Evolutionary conservation across 2,888 invertebrate species (phyloP), one percentile per base, ranked within the genome.

Genomic region (Catocala nupta): DNA sequence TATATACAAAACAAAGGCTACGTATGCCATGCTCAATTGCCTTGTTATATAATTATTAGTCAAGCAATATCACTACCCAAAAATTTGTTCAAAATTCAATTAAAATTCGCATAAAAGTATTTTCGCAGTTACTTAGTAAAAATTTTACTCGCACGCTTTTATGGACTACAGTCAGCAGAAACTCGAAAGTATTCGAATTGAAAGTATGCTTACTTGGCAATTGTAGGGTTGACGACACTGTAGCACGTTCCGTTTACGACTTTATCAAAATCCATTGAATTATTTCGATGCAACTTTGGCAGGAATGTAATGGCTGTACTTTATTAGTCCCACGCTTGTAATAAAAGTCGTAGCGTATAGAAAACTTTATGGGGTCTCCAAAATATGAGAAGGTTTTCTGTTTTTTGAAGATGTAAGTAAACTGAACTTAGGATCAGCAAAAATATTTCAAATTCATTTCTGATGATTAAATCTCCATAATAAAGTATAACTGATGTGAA

Each of bases 241-340:
- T 67, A 65, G 57, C 68, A 70, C 67, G 71, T 70, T 57, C 53
- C 48, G 57, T 80, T 78, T 76, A 78, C 69, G 73, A 62, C 65
- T 75, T 77, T 80, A 79, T 81, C 77, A 82, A 78, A 80, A 78
- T 72, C 75, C 76, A 77, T 79, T 81, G 77, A 82, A 82, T 84
- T 81, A 83, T 82, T 83, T 69, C 69, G 71, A 77, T 81, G 79
- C 82, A 83, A 78, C 79, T 83, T 77, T 68, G 67, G 70, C 69
- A 62, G 69, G 73, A 81, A 80, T 78, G 80, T 80, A 77, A 77
- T 78, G 68, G 73, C 68, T 60, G 49, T 59, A 62, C 65, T 84
- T 85, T 85, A 85, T 82, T 82, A 81, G 73, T 78, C 82, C 82
- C 85, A 59, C 49, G 83, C 44, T 73, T 64, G 74, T 78, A 80